phyloP scores from a whole-genome alignment of 2,113 vertebrate species.

The Cyprinodon brontotheroides region DNA sequence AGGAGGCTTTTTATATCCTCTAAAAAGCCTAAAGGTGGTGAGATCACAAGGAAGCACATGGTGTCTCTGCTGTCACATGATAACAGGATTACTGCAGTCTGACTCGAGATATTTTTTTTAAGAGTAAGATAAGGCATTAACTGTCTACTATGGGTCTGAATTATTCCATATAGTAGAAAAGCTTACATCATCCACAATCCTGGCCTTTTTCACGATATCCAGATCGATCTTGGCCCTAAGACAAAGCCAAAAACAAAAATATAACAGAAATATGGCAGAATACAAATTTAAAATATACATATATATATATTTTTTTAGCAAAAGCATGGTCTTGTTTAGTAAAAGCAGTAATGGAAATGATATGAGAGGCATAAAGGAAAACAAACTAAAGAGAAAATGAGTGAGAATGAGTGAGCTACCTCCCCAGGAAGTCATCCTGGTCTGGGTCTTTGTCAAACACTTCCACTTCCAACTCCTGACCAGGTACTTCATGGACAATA shows the following conservation, averaged over 20 bases:
- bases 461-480: slow-evolving; percentile 94
- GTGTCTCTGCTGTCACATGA: slow-evolving; percentile 44
- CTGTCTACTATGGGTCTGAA: background rate
- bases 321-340: slow-evolving; percentile 7
- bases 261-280: slow-evolving; percentile 19
- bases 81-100: slow-evolving; percentile 35
- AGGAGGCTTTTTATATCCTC: background rate
- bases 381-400: slow-evolving; percentile 38
- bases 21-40: slow-evolving; percentile 6
- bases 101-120: background rate
- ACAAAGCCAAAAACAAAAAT: slow-evolving; percentile 7
- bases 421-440: slow-evolving; percentile 95
- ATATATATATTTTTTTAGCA: background rate
- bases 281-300: slow-evolving; percentile 1
- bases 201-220: slow-evolving; percentile 85
- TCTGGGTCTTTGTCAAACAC: slow-evolving; percentile 96
- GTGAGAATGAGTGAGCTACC: slow-evolving; percentile 79
- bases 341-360: slow-evolving; percentile 40
- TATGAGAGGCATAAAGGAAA: slow-evolving; percentile 49
- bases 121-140: slow-evolving; percentile 11
- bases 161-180: background rate
- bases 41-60: slow-evolving; percentile 57
- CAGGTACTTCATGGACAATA: slow-evolving; percentile 93
- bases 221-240: slow-evolving; percentile 90
- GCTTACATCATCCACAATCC: slow-evolving; percentile 87